Evolutionary conservation across 2,797 vertebrate genomes (phyloP), one percentile per base, ranked within the genome.

Genomic region (Steatocranus sp.): DNA sequence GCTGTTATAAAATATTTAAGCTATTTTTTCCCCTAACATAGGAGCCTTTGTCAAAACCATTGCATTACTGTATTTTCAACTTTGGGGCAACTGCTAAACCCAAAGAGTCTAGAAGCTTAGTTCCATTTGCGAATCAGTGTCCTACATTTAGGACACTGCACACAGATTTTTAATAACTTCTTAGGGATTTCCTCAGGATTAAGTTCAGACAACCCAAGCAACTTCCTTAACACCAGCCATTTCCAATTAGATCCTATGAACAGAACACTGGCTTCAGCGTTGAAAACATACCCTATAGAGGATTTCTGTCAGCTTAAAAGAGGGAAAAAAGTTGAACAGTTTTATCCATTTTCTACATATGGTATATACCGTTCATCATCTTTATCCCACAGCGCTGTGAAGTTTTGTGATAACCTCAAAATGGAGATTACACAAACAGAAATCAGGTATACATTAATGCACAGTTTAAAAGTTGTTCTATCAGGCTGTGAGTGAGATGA

Each of bases 161-260:
- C 85, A 90, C 79, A 89, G 79, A 90, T 90, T 93, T 87, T 92
- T 91, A 91, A 92, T 90, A 92, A 90, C 79, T 85, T 92, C 90
- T 88, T 76, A 81, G 79, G 93, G 91, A 94, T 92, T 93, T 93
- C 80, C 75, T 75, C 81, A 81, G 93, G 91, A 94, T 95, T 94
- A 92, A 78, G 58, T 91, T 92, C 87, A 90, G 70, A 89, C 88
- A 90, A 93, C 87, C 87, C 85, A 79, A 89, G 91, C 89, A 92
- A 92, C 93, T 93, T 93, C 79, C 80, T 90, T 83, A 92, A 93
- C 84, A 87, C 85, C 83, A 86, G 76, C 87, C 90, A 92, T 89
- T 94, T 89, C 90, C 90, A 92, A 93, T 94, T 93, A 94, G 87
- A 94, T 93, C 86, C 89, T 90, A 89, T 93, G 92, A 93, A 90